Conservation (phyloP, 2,113 vertebrate genomes). For the Epinephelus cyanopodus region DNA sequence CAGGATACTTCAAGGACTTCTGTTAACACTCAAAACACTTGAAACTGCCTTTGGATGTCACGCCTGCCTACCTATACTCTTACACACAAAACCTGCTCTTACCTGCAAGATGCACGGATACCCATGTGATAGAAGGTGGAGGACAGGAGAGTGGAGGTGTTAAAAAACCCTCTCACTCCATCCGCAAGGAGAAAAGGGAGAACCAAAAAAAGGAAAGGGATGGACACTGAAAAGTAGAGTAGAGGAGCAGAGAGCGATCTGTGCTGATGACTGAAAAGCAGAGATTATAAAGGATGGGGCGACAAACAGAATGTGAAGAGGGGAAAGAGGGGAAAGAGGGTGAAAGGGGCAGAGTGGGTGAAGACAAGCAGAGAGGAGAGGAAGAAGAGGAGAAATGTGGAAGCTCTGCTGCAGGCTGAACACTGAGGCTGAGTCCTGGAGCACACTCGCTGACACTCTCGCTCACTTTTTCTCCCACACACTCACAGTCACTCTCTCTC, state of each 20-base stretch:
- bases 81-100: constrained; percentile 44
- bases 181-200: background rate
- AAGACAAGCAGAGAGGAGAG: constrained; percentile 8
- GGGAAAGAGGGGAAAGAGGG: constrained; percentile 2
- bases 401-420: constrained; percentile 49
- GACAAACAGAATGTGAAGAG: constrained; percentile 17
- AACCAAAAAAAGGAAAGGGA: constrained; percentile 9
- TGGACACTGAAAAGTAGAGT: constrained; percentile 36
- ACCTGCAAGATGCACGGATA: constrained; percentile 92
- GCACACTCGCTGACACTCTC: constrained; percentile 54
- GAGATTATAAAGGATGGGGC: constrained; percentile 15
- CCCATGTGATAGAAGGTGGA: constrained; percentile 84
- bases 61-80: background rate
- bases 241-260: constrained; percentile 15
- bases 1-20: constrained; percentile 56
- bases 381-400: constrained; percentile 59
- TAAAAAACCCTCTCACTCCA: constrained; percentile 77
- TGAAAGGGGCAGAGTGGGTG: background rate
- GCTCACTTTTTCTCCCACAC: constrained; percentile 55
- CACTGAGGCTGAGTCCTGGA: constrained; percentile 43
- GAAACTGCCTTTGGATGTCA: background rate
- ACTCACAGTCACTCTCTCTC: constrained; percentile 18
- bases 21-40: constrained; percentile 17
- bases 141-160: constrained; percentile 68
- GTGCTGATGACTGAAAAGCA: constrained; percentile 31